A percentile compares a stretch with the other conserved stretches of the same genome.
Conservation (phyloP, 2,797 vertebrate species). For the Melopsittacus undulatus region DNA sequence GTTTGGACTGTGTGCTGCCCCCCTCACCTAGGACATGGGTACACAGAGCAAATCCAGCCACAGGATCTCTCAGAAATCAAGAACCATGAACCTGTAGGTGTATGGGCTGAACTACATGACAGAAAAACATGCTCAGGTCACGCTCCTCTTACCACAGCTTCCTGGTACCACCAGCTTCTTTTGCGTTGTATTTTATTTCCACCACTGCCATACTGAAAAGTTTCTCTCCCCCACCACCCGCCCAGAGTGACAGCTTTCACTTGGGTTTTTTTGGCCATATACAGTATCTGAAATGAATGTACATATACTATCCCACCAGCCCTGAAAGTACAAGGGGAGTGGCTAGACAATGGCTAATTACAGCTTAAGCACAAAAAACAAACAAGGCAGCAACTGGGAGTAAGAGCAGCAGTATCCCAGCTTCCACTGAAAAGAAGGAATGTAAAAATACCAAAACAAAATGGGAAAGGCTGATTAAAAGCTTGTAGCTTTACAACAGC, state of each 20-base stretch:
- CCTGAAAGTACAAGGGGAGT: neutral
- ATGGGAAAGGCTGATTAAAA: accelerated
- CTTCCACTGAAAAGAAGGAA: neutral
- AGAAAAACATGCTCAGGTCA: neutral
- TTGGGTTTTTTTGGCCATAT: neutral
- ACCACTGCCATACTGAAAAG: neutral
- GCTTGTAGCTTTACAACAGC: neutral
- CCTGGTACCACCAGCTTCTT: neutral
- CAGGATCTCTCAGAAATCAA: neutral
- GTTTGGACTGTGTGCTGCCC: neutral
- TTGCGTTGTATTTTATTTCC: neutral
- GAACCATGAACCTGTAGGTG: neutral
- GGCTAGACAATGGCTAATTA: neutral
- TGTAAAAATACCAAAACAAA: neutral
- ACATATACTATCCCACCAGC: neutral
- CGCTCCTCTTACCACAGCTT: neutral
- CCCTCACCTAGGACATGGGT: neutral
- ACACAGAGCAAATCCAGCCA: neutral
- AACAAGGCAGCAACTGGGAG: neutral
- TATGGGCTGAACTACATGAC: neutral
- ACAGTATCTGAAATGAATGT: neutral
- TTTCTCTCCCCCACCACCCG: too few species aligned
- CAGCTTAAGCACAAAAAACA: conserved; percentile 27
- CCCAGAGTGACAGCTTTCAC: neutral
- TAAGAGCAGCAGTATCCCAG: neutral